These are phyloP conservation scores for Achroia grisella DNA, from an alignment of 1,140 invertebrate genomes.

Conservation along the genomic window DNA sequence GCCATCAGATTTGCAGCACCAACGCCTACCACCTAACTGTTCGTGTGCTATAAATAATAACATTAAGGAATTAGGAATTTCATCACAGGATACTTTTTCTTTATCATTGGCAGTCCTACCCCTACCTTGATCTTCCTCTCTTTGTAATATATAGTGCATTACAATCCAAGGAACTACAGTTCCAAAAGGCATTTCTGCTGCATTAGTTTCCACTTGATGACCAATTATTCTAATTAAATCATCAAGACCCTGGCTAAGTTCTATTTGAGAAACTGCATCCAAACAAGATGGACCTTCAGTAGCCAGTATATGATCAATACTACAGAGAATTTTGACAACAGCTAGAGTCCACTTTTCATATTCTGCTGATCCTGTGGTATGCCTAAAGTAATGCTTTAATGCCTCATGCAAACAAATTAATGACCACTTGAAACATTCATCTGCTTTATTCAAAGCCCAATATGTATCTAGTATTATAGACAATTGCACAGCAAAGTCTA, in stretches of 20 bases:
- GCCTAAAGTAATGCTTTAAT: constrained; percentile 74
- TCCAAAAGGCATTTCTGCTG: constrained; percentile 80
- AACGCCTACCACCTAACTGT: constrained; percentile 83
- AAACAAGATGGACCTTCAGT: constrained; percentile 71
- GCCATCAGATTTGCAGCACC: constrained; percentile 86
- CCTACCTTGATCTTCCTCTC: constrained; percentile 73
- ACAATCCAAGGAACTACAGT: constrained; percentile 88
- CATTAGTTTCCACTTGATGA: constrained; percentile 80
- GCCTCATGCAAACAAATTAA: constrained; percentile 81
- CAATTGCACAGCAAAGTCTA: constrained; percentile 74
- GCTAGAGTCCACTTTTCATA: constrained; percentile 78
- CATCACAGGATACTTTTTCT: constrained; percentile 72
- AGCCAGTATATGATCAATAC: constrained; percentile 78
- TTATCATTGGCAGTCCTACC: constrained; percentile 50
- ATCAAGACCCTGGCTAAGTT: constrained; percentile 79
- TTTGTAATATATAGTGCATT: constrained; percentile 84
- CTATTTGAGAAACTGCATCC: constrained; percentile 73
- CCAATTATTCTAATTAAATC: constrained; percentile 84
- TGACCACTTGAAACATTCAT: constrained; percentile 85
- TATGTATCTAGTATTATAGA: constrained; percentile 82
- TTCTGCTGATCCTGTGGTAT: constrained; percentile 64
- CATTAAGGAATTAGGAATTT: constrained; percentile 83
- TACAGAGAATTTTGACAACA: constrained; percentile 79
- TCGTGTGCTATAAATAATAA: constrained; percentile 90
- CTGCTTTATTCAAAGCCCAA: constrained; percentile 73